Percentiles rank a stretch among this genome's conserved stretches.
Evolutionary conservation across 2,888 invertebrate genomes (phyloP).

Genomic region (Ormyrus labotus): DNA sequence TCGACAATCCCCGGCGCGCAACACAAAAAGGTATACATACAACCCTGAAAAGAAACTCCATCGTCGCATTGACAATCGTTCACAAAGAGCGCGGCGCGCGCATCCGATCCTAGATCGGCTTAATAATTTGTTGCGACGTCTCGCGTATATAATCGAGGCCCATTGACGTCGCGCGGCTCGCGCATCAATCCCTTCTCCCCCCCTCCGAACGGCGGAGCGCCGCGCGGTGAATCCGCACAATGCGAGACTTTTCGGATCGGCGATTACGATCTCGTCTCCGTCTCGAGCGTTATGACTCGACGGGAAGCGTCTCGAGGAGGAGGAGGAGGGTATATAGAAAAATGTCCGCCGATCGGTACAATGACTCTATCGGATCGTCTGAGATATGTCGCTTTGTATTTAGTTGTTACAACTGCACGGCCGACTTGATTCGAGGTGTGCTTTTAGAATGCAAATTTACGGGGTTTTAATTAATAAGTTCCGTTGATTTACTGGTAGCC

Average conservation of each 20-base stretch:
- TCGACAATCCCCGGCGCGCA: too few species aligned
- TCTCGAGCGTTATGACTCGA: constrained; percentile 36
- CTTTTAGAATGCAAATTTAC: too few species aligned
- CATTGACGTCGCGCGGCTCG: constrained; percentile 10
- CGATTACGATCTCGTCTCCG: constrained; percentile 41
- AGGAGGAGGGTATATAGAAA: too few species aligned
- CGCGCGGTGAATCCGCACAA: constrained; percentile 15
- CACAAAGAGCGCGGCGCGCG: background rate
- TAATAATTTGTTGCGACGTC: constrained; percentile 33
- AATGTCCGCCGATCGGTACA: constrained; percentile 7
- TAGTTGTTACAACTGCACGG: too few species aligned
- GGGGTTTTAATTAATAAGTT: too few species aligned
- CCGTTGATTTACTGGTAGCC: too few species aligned
- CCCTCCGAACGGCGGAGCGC: background rate
- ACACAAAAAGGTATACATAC: too few species aligned
- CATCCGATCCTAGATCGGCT: constrained; percentile 21
- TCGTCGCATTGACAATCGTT: too few species aligned
- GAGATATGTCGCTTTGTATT: constrained; percentile 3
- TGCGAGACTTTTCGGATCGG: constrained; percentile 24
- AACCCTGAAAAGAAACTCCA: too few species aligned
- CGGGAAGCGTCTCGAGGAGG: constrained; percentile 18
- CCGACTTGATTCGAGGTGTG: too few species aligned
- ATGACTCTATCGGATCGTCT: constrained; percentile 32
- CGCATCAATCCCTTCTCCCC: constrained; percentile 35
- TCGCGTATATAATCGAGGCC: background rate